Percentiles rank a stretch among this genome's conserved stretches.
Evolutionary conservation across 2,888 invertebrate species (phyloP).

Genomic region (Eubasilissa splendida): DNA sequence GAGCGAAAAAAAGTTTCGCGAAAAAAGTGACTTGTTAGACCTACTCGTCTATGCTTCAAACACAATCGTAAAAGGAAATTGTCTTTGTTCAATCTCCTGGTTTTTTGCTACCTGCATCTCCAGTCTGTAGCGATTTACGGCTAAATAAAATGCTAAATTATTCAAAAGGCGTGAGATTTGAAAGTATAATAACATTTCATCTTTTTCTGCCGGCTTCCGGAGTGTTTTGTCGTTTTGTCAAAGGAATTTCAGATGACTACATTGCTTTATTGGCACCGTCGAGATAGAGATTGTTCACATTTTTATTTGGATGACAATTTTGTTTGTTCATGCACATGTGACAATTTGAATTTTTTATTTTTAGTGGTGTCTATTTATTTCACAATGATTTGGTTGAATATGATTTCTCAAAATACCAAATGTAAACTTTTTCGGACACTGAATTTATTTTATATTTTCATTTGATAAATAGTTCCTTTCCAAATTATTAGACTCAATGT

Average conservation of each 20-base stretch:
- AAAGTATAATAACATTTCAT: conserved; percentile 57
- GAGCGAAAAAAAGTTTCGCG: background rate
- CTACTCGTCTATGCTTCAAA: conserved; percentile 27
- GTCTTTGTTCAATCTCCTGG: conserved; percentile 42
- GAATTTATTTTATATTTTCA: too few species aligned
- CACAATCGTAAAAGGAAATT: conserved; percentile 40
- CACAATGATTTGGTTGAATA: too few species aligned
- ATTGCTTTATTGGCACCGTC: conserved; percentile 11
- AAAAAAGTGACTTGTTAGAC: conserved; percentile 19
- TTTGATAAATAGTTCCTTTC: too few species aligned
- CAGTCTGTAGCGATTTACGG: conserved; percentile 57
- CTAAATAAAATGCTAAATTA: conserved; percentile 58
- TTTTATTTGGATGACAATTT: conserved; percentile 4
- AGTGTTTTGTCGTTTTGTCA: conserved; percentile 27
- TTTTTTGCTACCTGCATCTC: conserved; percentile 53
- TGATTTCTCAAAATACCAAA: too few species aligned
- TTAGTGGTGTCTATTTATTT: too few species aligned
- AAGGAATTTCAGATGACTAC: conserved; percentile 23
- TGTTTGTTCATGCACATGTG: too few species aligned
- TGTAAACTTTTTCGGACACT: too few species aligned
- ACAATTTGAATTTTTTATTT: too few species aligned
- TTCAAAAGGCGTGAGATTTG: conserved; percentile 58
- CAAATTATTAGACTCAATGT: too few species aligned
- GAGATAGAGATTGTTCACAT: background rate
- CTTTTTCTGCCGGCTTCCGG: conserved; percentile 42